Conservation (phyloP, 2,797 vertebrate genomes). For the Micromesistius poutassou region DNA sequence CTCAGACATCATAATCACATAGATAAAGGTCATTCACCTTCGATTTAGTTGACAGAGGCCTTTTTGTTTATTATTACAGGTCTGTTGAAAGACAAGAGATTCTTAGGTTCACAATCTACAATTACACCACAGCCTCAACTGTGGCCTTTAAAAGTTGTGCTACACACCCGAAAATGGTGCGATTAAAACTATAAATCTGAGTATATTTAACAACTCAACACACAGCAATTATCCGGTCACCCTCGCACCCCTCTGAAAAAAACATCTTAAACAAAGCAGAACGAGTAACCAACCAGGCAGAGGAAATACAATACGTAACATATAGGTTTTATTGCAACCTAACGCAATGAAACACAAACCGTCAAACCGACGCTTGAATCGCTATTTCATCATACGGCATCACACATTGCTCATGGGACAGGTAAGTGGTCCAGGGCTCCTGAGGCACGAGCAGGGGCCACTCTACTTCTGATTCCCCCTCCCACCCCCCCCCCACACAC, state of each 20-base stretch:
- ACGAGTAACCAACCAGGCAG: not conserved
- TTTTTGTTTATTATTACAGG: not conserved
- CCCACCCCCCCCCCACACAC: not conserved
- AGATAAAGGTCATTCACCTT: not conserved
- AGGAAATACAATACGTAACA: constrained; percentile 65
- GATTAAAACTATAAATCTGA: constrained; percentile 38
- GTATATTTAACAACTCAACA: constrained; percentile 51
- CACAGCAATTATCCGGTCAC: constrained; percentile 74
- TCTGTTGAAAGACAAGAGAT: not conserved
- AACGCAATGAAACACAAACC: constrained; percentile 61
- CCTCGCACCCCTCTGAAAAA: not conserved
- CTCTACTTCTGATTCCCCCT: constrained; percentile 66
- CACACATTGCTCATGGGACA: constrained; percentile 55
- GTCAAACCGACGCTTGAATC: constrained; percentile 48
- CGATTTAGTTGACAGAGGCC: not conserved
- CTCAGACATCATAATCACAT: not conserved
- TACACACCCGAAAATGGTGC: constrained; percentile 36
- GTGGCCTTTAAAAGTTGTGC: constrained; percentile 32
- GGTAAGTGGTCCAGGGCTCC: not conserved
- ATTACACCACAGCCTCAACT: constrained; percentile 12
- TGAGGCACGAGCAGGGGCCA: constrained; percentile 34
- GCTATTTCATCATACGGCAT: constrained; percentile 62
- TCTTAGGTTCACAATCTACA: constrained; percentile 15
- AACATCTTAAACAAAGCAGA: not conserved
- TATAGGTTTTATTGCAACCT: constrained; percentile 66